Evolutionary conservation across 2,888 invertebrate species (phyloP), one percentile per base, ranked within the genome.

Genomic region (Troides oblongomaculatus): DNA sequence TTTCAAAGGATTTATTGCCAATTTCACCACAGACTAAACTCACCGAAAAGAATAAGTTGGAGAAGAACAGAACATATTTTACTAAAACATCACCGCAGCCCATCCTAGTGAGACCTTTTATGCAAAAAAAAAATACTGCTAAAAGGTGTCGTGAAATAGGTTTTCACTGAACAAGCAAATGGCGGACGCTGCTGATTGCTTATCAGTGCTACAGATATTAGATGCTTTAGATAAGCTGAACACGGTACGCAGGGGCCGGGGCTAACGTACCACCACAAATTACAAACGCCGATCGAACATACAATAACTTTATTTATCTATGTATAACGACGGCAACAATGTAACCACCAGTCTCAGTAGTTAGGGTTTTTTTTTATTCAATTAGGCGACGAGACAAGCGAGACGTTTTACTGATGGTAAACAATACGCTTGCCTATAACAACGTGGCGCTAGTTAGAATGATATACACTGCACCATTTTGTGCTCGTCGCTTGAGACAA

Each of bases 21-120:
- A 39, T 39, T 39, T 39, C 10, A 39, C 39, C 10, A n/a, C 53
- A 10, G 18, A 43, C 17, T 25, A 43, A 10, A 95, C 96, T 95
- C 86, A 96, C 96, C 90, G 95, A 95, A 85, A 96, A 96, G 73
- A 96, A 83, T 67, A 96, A 85, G 79, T 97, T 97, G 81, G 96
- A 94, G 81, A 96, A 92, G 86, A 96, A 97, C 76, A 97, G 92
- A 62, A 96, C 93, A 79, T 96, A 96, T 89, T 97, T 97, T 73
- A 96, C 94, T 76, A 95, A 90, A 77, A 95, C 94, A 88, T 95
- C 95, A 84, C 95, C 95, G 77, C 95, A 95, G 83, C 94, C 94
- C 94, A 95, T 95, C 74, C 89, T 93, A 79, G 70, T 66, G 1
- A 39, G 6, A 17, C n/a, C 61, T 56, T 36, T 8, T 61, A 53